Evolutionary conservation across 2,888 invertebrate genomes (phyloP), one percentile per base, ranked within the genome.

Genomic region (Torymus tubicola): DNA sequence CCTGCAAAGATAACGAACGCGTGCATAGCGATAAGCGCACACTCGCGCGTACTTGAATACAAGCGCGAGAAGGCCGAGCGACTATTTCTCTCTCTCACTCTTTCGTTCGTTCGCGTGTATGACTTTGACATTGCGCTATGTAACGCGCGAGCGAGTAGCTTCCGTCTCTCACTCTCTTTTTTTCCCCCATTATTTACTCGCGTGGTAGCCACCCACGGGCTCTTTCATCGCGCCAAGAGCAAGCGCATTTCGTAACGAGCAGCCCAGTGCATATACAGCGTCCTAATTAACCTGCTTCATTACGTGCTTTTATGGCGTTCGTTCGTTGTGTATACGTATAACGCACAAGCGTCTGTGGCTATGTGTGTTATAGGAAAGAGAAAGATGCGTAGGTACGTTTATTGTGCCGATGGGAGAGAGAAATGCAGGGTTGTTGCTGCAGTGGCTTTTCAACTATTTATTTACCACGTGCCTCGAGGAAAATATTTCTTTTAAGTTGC

Each of bases 61-160:
- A 50, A n/a, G 24, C 11, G 16, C 14, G 21, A 53, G 63, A 70
- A 70, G 71, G 69, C 63, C 70, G 68, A 64, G 61, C 50, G 69
- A 77, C 64, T 64, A 68, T 78, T 61, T 68, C 52, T 13, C 42
- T 14, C 52, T 57, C 50, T 14, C 52, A 42, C 21, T 21, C 21
- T 21, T 2, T 21, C 21, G 21, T 2, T 21, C 21, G 2, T 24
- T 57, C 53, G n/a, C 13, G 42, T 12, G 60, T 58, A 74, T 81
- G 81, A 78, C 81, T 81, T 81, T 81, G 78, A 81, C 78, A 81
- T 81, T 81, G 81, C 18, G 24, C 14, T 52, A n/a, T n/a, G 14
- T 2, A 14, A 18, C 60, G 31, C 24, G 52, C 50, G 31, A 11
- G n/a, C 42, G 12, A 53, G 52, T 18, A 42, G 18, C 21, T 52